These are phyloP conservation scores for Oriolus oriolus DNA, from an alignment of 2,113 vertebrate genomes.

Conservation along the genomic window DNA sequence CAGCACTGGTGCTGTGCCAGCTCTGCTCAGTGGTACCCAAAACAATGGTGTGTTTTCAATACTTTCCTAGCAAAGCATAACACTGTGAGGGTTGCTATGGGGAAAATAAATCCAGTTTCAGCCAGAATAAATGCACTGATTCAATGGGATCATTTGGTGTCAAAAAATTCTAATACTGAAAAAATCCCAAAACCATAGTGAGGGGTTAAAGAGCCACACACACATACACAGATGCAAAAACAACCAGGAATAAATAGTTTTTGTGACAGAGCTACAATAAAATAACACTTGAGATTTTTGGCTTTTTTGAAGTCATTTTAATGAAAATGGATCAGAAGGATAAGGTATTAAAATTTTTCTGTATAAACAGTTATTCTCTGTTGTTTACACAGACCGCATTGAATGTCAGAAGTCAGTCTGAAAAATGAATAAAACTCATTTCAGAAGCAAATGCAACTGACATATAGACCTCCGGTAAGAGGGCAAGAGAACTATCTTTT, in stretches of 20 bases:
- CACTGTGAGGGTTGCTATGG: neutral
- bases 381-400: neutral
- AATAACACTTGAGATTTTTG: neutral
- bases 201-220: neutral
- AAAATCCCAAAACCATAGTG: neutral
- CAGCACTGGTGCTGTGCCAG: neutral
- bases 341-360: neutral
- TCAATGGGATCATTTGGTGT: neutral
- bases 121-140: neutral
- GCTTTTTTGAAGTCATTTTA: neutral
- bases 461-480: neutral
- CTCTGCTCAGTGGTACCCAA: neutral
- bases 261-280: neutral
- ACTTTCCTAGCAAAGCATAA: neutral
- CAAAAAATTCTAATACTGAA: neutral
- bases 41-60: neutral
- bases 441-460: neutral
- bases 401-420: neutral
- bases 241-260: neutral
- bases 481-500: neutral
- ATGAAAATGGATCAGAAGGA: neutral
- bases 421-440: neutral
- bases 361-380: neutral
- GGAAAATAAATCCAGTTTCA: neutral
- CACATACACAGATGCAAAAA: accelerated